Evolutionary conservation across 2,888 invertebrate genomes (phyloP), one percentile per base, ranked within the genome.

Genomic region (Netelia virgata): DNA sequence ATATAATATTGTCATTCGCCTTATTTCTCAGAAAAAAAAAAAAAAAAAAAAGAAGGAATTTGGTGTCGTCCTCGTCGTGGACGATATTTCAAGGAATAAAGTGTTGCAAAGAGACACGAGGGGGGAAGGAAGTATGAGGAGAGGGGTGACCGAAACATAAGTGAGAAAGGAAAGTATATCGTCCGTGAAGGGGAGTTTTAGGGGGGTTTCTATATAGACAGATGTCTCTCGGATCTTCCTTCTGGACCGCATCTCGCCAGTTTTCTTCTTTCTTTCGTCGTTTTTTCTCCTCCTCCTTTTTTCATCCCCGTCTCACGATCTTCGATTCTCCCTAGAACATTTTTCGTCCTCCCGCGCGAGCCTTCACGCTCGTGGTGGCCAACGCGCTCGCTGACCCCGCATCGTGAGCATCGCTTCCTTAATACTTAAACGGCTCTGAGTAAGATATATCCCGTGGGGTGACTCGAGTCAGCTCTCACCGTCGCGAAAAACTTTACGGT

Each of bases 371-470:
- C 36, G 36, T 36, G 36, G 5, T 36, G 36, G 36, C 36, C 36
- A 36, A 36, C 41, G 36, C 57, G 10, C 20, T 43, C 41, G 41
- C 69, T 18, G n/a, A 53, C 28, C 16, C 36, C 23, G 9, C 41
- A 36, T 9, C 64, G 14, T 16, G 57, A 18, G 16, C 18, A 57
- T 57, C 10, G 47, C 68, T 77, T 68, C 69, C 47, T 69, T 43
- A 78, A 83, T 83, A 75, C 59, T 83, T 72, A 69, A 79, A 83
- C 63, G 68, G 59, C 79, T 63, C 63, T 59, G 79, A 64, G 70
- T 43, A 50, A 57, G 75, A 83, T 36, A 43, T 66, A 75, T 18
- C 53, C 72, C 23, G 50, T 41, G n/a, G 61, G 16, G 23, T 41
- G 66, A 28, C 16, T 59, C 16, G 10, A 10, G 43, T 36, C 36